Evolutionary conservation across 2,888 invertebrate species (phyloP), one percentile per base, ranked within the genome.

Genomic region (Drosophila anomelani): DNA sequence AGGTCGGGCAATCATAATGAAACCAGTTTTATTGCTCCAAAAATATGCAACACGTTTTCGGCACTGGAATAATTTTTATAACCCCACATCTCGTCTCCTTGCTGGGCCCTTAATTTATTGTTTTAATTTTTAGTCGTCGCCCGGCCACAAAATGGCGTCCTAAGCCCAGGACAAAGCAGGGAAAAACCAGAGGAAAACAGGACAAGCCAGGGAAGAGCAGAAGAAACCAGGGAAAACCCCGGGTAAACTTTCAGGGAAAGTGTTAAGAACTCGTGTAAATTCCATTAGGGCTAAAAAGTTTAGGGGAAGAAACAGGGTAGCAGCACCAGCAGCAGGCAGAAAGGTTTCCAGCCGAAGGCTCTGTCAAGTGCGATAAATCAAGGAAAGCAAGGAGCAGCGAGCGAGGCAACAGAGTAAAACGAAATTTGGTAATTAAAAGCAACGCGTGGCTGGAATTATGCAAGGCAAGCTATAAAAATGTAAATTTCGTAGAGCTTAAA

Each of bases 231-330:
- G 43, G 12, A n/a, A 58, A 41, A 13, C 36, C 36, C 67, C 62
- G 53, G 15, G 13, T 23, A 63, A 85, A 86, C 74, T 75, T 79
- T 77, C 34, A 39, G 55, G 46, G 57, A 80, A 85, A 88, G 87
- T 87, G 87, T 87, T 88, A 77, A 72, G 75, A 87, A 58, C 79
- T 86, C 89, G 80, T 87, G 87, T 84, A 82, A 89, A 89, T 87
- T 81, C 80, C 87, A 85, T 85, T 87, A 85, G 78, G 56, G 59
- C 72, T 69, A 64, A 61, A 54, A 74, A 68, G 68, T 72, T 74
- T 70, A 39, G 5, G 29, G 12, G 6, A 12, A 10, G 10, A 26
- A 38, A 20, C 29, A 12, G n/a, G 32, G 23, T 7, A 29, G 29
- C 4, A 32, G 32, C 32, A 32, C 1, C 20, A 20, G 51, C 34